phyloP scores from a whole-genome alignment of 1,140 invertebrate genomes.

The Asobara japonica region DNA sequence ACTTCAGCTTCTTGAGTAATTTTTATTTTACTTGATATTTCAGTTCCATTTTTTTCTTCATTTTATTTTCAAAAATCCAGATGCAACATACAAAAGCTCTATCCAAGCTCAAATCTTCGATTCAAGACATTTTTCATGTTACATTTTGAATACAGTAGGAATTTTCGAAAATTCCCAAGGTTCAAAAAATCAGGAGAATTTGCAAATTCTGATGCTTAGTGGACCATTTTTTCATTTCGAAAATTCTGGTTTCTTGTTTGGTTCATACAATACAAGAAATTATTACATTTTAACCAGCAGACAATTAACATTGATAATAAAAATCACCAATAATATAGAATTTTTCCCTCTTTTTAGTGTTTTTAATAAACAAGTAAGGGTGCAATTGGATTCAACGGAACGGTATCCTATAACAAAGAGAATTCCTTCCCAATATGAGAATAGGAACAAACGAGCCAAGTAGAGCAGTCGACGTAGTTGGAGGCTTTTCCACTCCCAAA shows the following conservation, averaged over 20 bases:
- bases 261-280: too few species aligned
- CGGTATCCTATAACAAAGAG: conserved; percentile 27
- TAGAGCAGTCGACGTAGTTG: conserved; percentile 22
- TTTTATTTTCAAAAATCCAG: background rate
- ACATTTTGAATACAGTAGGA: background rate
- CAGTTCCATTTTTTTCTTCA: background rate
- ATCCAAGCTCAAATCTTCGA: too few species aligned
- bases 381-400: background rate
- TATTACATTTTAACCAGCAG: too few species aligned
- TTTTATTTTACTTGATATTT: background rate
- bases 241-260: too few species aligned
- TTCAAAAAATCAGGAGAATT: too few species aligned
- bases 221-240: too few species aligned
- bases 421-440: conserved; percentile 31
- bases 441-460: conserved; percentile 28
- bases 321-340: too few species aligned
- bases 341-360: background rate
- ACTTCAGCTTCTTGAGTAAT: background rate
- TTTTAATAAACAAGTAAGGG: conserved; percentile 19
- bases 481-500: conserved; percentile 26
- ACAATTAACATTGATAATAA: too few species aligned
- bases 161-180: too few species aligned
- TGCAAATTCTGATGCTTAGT: too few species aligned
- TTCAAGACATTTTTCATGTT: too few species aligned
- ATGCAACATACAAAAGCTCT: too few species aligned